Evolutionary conservation across 2,797 vertebrate genomes (phyloP), one percentile per base, ranked within the genome.

Genomic region (Martes flavigula): DNA sequence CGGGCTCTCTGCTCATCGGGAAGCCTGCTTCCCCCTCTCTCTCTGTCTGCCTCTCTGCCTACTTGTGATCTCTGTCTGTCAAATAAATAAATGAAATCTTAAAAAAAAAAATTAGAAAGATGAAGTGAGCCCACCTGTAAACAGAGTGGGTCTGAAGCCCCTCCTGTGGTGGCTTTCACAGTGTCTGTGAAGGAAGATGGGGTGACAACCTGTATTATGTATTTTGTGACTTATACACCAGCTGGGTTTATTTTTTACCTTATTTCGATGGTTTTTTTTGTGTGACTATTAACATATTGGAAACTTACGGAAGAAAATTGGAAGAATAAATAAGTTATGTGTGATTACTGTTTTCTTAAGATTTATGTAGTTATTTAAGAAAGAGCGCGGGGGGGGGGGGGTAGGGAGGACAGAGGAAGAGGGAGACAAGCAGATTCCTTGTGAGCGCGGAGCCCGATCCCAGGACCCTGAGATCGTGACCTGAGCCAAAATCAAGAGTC

Each of bases 41-140:
- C 40, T 40, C 40, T 40, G 40, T 5, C 40, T 40, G 40, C 40
- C 40, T 40, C 40, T 40, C 40, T 40, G 40, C 40, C 40, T 40
- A 40, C 40, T 40, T 40, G 40, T 40, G 40, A 40, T 40, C 1
- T 40, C 40, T 40, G 40, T 1, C 40, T 40, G 40, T 40, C 40
- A 40, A 40, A 51, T 51, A 51, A 51, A 51, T 51, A 51, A 51
- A 51, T 51, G 14, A 51, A 51, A 51, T 51, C 51, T 51, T 51
- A 5, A 17, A 17, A 51, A 51, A 48, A 51, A 51, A 51, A 51
- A 51, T 54, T 17, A 54, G 6, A 21, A 93, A 84, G 86, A 96
- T 43, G 51, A 93, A 13, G 43, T 58, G 91, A 95, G 82, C 32
- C 87, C 96, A 60, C 66, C 38, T 7, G 20, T 27, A 79, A 48